Evolutionary conservation across 2,113 vertebrate genomes (phyloP).

Genomic region (Mustela lutreola): DNA sequence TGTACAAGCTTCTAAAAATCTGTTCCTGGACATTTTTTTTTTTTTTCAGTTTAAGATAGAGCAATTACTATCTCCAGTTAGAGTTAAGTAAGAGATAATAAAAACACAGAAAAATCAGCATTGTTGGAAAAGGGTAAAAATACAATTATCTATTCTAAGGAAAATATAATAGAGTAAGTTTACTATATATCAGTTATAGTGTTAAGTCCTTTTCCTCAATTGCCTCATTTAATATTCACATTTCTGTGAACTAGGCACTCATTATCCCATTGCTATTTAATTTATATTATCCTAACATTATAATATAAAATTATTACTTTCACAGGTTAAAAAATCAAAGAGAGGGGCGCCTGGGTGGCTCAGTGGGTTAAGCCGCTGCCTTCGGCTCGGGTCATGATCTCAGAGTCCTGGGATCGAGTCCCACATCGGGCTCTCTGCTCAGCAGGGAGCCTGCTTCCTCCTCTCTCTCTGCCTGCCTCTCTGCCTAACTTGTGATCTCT

Average conservation of each 20-base stretch:
- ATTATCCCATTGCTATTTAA: not conserved
- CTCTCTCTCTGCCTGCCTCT: too few relatives aligned
- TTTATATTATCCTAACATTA: not conserved
- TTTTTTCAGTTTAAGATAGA: not conserved
- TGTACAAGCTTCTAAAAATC: not conserved
- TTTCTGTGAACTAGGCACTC: not conserved
- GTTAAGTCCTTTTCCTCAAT: constrained; percentile 33
- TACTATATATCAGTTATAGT: not conserved
- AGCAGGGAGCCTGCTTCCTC: too few relatives aligned
- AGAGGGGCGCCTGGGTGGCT: too few relatives aligned
- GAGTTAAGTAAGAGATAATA: constrained; percentile 4
- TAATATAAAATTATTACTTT: constrained; percentile 3
- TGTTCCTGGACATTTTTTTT: not conserved
- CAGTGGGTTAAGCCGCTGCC: too few relatives aligned
- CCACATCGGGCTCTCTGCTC: too few relatives aligned
- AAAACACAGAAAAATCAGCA: not conserved
- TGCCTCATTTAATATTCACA: not conserved
- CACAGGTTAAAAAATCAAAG: not conserved
- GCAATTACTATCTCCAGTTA: not conserved
- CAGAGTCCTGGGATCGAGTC: too few relatives aligned
- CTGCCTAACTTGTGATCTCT: too few relatives aligned
- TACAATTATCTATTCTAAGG: not conserved
- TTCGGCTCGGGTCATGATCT: too few relatives aligned
- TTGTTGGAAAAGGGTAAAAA: not conserved
- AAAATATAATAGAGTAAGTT: not conserved